phyloP scores from a whole-genome alignment of 2,113 vertebrate species.

The Phalacrocorax pelagicus region DNA sequence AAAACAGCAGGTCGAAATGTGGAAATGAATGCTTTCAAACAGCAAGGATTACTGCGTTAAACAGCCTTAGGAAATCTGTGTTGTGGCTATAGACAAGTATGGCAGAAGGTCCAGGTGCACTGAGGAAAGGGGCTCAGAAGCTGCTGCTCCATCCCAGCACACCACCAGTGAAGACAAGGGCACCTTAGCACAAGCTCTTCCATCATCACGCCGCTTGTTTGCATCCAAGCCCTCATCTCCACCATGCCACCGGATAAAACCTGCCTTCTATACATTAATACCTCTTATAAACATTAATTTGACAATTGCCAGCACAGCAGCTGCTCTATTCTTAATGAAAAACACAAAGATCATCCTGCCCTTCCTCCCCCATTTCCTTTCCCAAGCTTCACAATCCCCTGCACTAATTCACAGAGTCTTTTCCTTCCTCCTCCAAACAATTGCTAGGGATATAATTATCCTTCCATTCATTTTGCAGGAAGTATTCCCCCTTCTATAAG shows the following conservation, averaged over 20 bases:
- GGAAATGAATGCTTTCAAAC: background rate
- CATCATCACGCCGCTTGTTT: background rate
- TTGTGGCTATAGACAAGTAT: background rate
- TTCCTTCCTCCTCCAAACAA: conserved; percentile 77
- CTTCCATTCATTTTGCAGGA: conserved; percentile 67
- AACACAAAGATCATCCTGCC: conserved; percentile 73
- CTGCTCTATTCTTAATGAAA: conserved; percentile 69
- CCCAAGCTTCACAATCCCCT: conserved; percentile 69
- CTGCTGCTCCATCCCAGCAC: background rate
- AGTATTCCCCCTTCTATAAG: conserved; percentile 57
- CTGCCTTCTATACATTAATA: conserved; percentile 20
- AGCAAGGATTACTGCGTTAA: background rate
- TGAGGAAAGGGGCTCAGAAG: background rate
- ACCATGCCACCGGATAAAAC: background rate
- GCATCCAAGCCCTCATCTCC: background rate
- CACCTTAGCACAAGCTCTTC: background rate
- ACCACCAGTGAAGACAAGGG: background rate
- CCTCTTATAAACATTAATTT: conserved; percentile 35
- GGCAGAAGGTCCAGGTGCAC: background rate
- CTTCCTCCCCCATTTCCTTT: conserved; percentile 69
- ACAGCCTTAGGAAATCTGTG: background rate
- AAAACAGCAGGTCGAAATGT: background rate
- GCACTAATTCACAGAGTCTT: conserved; percentile 62
- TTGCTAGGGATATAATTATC: conserved; percentile 69
- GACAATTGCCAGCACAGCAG: conserved; percentile 60